Conservation (phyloP, 2,113 vertebrate species). For the Myotis lucifugus region DNA sequence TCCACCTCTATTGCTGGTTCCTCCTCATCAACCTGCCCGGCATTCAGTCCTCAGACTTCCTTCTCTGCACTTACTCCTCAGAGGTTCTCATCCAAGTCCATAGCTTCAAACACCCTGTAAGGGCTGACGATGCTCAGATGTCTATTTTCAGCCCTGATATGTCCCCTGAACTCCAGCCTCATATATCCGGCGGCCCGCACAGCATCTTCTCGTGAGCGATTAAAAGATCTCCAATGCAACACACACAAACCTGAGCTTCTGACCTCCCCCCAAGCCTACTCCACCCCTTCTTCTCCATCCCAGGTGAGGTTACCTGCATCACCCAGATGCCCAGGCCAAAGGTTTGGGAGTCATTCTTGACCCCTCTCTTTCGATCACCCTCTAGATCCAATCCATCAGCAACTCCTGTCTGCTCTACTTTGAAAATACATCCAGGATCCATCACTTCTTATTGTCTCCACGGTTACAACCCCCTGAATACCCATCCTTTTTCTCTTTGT, state of each 20-base stretch:
- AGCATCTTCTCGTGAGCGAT: not conserved
- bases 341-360: not conserved
- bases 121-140: not conserved
- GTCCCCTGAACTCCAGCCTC: not conserved
- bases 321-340: not conserved
- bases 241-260: not conserved
- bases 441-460: not conserved
- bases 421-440: not conserved
- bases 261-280: not conserved
- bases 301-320: too few species aligned
- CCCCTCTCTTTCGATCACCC: not conserved
- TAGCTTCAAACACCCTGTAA: not conserved
- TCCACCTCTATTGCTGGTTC: not conserved
- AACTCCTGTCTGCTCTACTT: not conserved
- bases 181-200: not conserved
- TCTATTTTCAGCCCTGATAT: not conserved
- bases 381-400: not conserved
- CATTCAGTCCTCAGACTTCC: not conserved
- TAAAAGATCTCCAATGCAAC: not conserved
- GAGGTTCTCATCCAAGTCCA: too few species aligned
- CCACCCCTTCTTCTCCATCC: not conserved
- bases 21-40: not conserved
- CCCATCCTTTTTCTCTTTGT: not conserved
- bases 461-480: not conserved
- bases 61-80: not conserved